Evolutionary conservation across 2,888 invertebrate species (phyloP).

Genomic region (Eumacrocentrus americanus): DNA sequence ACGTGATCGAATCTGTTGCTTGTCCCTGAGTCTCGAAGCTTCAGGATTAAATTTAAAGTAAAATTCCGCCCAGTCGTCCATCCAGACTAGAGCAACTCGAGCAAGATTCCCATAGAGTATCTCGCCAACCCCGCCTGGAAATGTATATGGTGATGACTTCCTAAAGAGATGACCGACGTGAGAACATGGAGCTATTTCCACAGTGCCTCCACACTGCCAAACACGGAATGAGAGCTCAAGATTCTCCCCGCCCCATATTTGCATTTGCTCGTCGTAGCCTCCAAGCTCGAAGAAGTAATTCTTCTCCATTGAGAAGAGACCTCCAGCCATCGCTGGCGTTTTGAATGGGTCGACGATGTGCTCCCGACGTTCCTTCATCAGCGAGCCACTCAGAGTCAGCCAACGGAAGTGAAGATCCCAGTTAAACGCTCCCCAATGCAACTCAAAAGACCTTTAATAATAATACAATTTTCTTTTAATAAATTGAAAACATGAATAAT

Average conservation of each 20-base stretch:
- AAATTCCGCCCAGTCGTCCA: slow-evolving; percentile 96
- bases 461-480: no score
- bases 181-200: slow-evolving; percentile 91
- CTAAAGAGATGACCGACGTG: slow-evolving; percentile 94
- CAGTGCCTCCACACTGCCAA: slow-evolving; percentile 92
- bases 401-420: slow-evolving; percentile 95
- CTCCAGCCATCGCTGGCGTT: slow-evolving; percentile 94
- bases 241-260: slow-evolving; percentile 99
- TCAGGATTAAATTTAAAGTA: slow-evolving; percentile 85
- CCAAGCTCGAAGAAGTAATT: slow-evolving; percentile 88
- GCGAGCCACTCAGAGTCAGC: slow-evolving; percentile 76
- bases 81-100: slow-evolving; percentile 94
- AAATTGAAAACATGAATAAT: background rate
- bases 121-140: slow-evolving; percentile 88
- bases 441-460: slow-evolving; percentile 85
- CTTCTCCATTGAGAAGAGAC: slow-evolving; percentile 86
- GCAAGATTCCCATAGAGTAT: slow-evolving; percentile 91
- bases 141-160: slow-evolving; percentile 92
- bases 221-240: slow-evolving; percentile 95
- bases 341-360: slow-evolving; percentile 74
- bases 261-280: slow-evolving; percentile 73
- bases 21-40: slow-evolving; percentile 67
- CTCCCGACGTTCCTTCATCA: slow-evolving; percentile 68
- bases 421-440: slow-evolving; percentile 98
- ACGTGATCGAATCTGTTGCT: slow-evolving; percentile 69